Conservation (phyloP, 2,888 invertebrate genomes). For the Hecatera dysodea region DNA sequence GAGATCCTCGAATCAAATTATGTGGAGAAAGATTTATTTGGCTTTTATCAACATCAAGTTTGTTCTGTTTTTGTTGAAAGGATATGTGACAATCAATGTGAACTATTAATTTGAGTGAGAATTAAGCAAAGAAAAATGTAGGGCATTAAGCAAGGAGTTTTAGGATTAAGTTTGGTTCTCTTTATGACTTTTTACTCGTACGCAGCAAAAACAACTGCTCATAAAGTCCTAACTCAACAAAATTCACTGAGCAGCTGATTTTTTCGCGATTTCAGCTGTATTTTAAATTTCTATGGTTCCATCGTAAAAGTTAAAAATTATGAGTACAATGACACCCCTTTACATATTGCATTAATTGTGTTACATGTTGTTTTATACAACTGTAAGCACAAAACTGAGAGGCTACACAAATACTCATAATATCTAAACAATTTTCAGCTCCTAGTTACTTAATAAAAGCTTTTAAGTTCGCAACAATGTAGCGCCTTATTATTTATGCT, state of each 20-base stretch:
- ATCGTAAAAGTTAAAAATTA: too few species aligned
- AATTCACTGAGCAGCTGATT: too few species aligned
- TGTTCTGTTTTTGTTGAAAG: conserved; percentile 2
- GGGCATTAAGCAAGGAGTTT: too few species aligned
- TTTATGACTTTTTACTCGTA: too few species aligned
- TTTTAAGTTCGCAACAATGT: conserved; percentile 27
- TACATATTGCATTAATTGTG: too few species aligned
- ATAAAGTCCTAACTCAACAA: too few species aligned
- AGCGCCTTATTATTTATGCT: conserved; percentile 47
- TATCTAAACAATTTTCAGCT: conserved; percentile 6
- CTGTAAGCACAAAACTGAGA: not conserved
- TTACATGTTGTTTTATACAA: too few species aligned
- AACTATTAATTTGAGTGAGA: not conserved
- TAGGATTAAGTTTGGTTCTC: too few species aligned
- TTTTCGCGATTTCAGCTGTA: too few species aligned
- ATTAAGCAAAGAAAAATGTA: not conserved
- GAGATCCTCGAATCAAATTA: conserved; percentile 31
- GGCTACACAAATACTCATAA: not conserved
- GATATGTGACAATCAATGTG: not conserved
- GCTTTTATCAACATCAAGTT: conserved; percentile 12
- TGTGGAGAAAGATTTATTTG: conserved; percentile 30
- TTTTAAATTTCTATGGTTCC: too few species aligned
- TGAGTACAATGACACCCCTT: too few species aligned
- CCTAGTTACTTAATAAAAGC: conserved; percentile 2
- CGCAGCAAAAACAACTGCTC: too few species aligned